Evolutionary conservation across 2,888 invertebrate genomes (phyloP), one percentile per base, ranked within the genome.

Genomic region (Galerucella nymphaeae): DNA sequence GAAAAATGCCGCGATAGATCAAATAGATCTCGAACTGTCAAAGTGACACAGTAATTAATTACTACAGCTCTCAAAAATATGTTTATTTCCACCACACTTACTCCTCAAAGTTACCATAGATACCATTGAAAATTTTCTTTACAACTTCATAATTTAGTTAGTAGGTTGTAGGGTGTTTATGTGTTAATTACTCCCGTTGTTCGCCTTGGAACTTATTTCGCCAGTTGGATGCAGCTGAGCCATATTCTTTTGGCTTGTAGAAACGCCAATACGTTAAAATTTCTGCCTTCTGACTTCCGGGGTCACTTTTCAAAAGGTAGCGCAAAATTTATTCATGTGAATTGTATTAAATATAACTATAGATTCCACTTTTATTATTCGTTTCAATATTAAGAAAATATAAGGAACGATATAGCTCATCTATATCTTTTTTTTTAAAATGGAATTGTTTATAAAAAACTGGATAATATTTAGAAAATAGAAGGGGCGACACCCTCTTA

Each of bases 181-280:
- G 70, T 66, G 74, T 68, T 76, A 76, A 76, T 76, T 76, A 74
- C 72, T 65, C 59, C 68, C 66, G 66, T 65, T 73, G 58, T 75
- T 61, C 71, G 71, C 73, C 69, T 69, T 50, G 48, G 69, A 75
- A 73, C 71, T 71, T 70, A 71, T 70, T 72, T 71, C 71, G 67
- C 63, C 70, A 50, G 71, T 63, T 66, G 48, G 45, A 67, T 75
- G 76, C 77, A 77, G 77, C 76, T 77, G 77, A 75, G 77, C 72
- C 77, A 69, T 75, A 58, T 65, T 76, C 70, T 66, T 71, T 69
- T 66, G 67, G 38, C 66, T 66, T 53, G 45, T 45, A 50, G 30
- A 55, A 10, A 58, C 18, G 48, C 66, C 63, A 58, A 61, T 42
- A 68, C 66, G 61, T 66, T 66, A 66, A 66, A 66, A 73, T 66